Evolutionary conservation across 2,888 invertebrate genomes (phyloP).

Genomic region (Sipha maydis): DNA sequence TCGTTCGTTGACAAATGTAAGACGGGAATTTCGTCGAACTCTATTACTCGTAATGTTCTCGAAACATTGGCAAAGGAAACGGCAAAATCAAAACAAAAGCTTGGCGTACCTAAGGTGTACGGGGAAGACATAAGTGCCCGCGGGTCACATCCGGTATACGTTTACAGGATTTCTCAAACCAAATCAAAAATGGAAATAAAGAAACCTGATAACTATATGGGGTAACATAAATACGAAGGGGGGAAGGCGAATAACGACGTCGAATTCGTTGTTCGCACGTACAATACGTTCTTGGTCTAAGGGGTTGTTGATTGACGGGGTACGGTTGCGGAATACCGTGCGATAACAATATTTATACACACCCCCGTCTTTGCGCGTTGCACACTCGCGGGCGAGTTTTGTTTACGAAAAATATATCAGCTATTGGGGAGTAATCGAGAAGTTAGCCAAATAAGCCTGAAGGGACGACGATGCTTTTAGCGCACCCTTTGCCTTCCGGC

Average conservation of each 20-base stretch:
- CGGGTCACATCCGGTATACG: background rate
- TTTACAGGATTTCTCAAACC: background rate
- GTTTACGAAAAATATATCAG: conserved; percentile 40
- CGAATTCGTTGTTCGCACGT: background rate
- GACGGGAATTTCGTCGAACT: no score
- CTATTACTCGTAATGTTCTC: background rate
- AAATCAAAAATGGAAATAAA: conserved; percentile 46
- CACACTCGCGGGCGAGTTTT: background rate
- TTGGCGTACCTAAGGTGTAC: background rate
- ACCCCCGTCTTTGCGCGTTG: no score
- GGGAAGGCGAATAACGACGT: background rate
- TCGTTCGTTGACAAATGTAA: no score
- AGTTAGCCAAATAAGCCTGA: conserved; percentile 45
- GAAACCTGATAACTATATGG: background rate
- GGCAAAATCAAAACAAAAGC: background rate
- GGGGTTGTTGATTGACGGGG: conserved; percentile 31
- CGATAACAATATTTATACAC: conserved; percentile 22
- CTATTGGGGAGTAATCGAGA: conserved; percentile 47
- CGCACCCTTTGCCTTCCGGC: conserved; percentile 32
- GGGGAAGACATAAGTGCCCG: background rate
- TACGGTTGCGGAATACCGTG: background rate
- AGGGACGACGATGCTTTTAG: conserved; percentile 38
- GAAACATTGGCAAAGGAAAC: background rate
- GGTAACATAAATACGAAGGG: background rate
- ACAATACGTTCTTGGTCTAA: no score